Evolutionary conservation across 2,113 vertebrate species (phyloP).

Genomic region (Hyperopisus bebe): DNA sequence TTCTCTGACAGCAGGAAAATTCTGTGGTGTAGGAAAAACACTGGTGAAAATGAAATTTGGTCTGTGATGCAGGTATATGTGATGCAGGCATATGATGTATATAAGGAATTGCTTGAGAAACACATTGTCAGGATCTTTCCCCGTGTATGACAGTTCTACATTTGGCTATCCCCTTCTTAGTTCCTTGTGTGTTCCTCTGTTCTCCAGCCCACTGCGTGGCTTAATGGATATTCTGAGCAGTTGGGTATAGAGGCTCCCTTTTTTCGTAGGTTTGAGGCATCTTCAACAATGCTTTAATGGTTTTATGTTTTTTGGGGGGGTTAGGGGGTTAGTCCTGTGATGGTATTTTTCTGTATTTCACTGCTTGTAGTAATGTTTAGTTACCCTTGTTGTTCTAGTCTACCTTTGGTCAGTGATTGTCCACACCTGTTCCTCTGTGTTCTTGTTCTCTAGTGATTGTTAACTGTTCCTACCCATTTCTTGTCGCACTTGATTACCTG

Average conservation of each 20-base stretch:
- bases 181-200: not conserved
- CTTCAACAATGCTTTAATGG: not conserved
- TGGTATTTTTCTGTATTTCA: not conserved
- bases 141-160: not conserved
- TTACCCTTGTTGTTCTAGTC: not conserved
- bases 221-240: not conserved
- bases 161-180: not conserved
- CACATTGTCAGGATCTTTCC: not conserved
- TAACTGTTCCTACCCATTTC: too few relatives aligned
- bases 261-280: not conserved
- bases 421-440: not conserved
- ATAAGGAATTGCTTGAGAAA: not conserved
- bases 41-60: not conserved
- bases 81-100: not conserved
- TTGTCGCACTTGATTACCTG: not conserved
- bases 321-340: not conserved
- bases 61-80: not conserved
- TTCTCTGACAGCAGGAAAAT: not conserved
- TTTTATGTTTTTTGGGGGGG: not conserved
- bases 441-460: not conserved
- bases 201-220: not conserved
- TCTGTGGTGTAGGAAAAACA: not conserved
- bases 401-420: not conserved
- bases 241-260: not conserved
- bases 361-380: not conserved